Percentiles rank a stretch among this genome's conserved stretches.
phyloP scores from a whole-genome alignment of 2,797 vertebrate species.

The Macropus fuliginosus region DNA sequence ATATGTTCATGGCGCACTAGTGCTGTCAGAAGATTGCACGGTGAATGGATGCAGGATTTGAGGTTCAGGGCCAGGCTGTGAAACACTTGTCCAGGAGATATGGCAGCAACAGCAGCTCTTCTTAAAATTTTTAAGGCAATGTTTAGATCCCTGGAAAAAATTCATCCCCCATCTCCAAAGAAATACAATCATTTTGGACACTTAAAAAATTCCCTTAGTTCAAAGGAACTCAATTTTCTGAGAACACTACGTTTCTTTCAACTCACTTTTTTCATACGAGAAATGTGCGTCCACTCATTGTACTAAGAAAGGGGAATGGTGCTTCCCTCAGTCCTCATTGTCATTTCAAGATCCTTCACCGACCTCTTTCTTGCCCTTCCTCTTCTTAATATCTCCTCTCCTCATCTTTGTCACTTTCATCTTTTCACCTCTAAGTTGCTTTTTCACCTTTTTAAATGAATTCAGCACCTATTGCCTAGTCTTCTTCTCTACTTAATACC shows the following conservation, averaged over 20 bases:
- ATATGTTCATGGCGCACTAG: too few species aligned
- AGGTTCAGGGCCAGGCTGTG: too few species aligned
- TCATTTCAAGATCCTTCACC: background rate
- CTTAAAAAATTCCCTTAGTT: background rate
- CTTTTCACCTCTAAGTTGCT: background rate
- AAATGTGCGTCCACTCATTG: background rate
- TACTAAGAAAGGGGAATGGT: background rate
- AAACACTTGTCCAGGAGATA: too few species aligned
- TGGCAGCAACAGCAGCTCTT: too few species aligned
- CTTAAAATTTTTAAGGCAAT: too few species aligned
- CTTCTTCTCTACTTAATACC: background rate
- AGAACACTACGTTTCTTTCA: background rate
- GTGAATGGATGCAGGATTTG: too few species aligned
- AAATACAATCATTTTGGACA: too few species aligned
- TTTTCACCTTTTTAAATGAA: background rate
- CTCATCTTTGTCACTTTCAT: background rate
- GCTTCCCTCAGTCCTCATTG: too few species aligned
- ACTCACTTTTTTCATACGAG: background rate
- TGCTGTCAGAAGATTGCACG: too few species aligned
- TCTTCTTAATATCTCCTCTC: background rate
- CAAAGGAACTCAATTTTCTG: background rate
- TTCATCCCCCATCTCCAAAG: too few species aligned
- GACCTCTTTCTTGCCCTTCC: background rate
- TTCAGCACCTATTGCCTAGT: background rate
- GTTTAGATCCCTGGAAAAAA: too few species aligned